Base-by-base conservation (phyloP, 2,888 invertebrate species). In the Drosophila infuscata region DNA sequence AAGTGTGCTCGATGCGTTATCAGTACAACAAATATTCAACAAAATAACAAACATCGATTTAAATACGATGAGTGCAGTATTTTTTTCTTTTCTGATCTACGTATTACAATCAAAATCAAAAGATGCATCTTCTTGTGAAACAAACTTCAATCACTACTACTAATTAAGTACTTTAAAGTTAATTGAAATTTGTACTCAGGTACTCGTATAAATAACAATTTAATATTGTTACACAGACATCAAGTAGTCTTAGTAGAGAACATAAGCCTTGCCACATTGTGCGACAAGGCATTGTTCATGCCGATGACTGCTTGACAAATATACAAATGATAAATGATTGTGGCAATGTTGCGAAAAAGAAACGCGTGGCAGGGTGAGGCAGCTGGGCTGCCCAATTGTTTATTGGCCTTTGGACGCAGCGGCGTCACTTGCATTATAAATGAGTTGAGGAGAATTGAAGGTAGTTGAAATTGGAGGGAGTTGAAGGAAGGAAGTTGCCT, bases 381-480 rank as follows among this genome's bases (percentile, higher is more conserved):
- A 69, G 32, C 30, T 38, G n/a, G 20, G 32, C 32, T 15, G 43
- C 36, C 41, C 32, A 51, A 57, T 66, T 76, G 76, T 63, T 56
- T 75, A 65, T 61, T 46, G 53, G 32, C 32, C 32, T 29, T 60
- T 66, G 63, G 76, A 66, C 70, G 32, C 29, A 36, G 35, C 61
- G 81, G 62, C 81, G 81, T 76, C 72, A 80, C 76, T 79, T 81
- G 80, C 78, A 78, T 78, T 81, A 81, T 72, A 72, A 72, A 81
- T 81, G 69, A 74, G 74, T 11, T 67, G 56, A 56, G 59, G 51
- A 57, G 49, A 25, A 15, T 57, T 57, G 30, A 35, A 17, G 12
- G 36, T n/a, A 48, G 36, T 17, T 17, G 17, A 11, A 15, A n/a
- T 48, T 46, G 35, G 36, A 17, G 43, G 52, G 17, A 8, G 17